phyloP scores from a whole-genome alignment of 2,888 invertebrate species.

The Plagiodera versicolora region DNA sequence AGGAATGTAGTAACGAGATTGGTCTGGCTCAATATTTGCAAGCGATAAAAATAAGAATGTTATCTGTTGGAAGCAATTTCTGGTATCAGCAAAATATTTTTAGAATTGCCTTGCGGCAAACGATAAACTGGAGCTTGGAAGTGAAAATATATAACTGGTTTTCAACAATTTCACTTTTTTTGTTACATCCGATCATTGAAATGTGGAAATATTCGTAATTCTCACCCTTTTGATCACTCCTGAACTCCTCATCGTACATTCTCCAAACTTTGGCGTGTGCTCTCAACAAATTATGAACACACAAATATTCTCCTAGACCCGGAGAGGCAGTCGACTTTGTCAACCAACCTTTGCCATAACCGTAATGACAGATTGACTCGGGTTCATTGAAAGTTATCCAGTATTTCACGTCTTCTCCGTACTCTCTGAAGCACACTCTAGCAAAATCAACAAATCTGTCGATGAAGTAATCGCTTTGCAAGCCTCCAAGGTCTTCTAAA shows the following conservation, averaged over 20 bases:
- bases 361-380: constrained; percentile 34
- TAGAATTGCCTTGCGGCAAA: too few species aligned
- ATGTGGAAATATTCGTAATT: too few species aligned
- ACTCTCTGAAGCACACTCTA: constrained; percentile 48
- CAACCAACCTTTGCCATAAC: constrained; percentile 31
- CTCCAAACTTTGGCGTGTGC: constrained; percentile 68
- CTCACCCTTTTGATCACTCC: constrained; percentile 38
- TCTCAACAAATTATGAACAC: constrained; percentile 64
- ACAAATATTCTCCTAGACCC: constrained; percentile 64
- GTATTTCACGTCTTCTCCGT: constrained; percentile 47
- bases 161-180: too few species aligned
- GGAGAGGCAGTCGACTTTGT: constrained; percentile 47
- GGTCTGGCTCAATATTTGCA: too few species aligned
- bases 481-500: constrained; percentile 63
- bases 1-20: too few species aligned
- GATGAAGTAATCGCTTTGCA: constrained; percentile 63
- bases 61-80: too few species aligned
- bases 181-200: too few species aligned
- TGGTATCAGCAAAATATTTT: too few species aligned
- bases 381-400: constrained; percentile 64
- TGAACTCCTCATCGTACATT: too few species aligned
- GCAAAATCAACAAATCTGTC: constrained; percentile 63
- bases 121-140: too few species aligned
- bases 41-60: too few species aligned
- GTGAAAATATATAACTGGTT: too few species aligned